Conservation (phyloP, 1,140 invertebrate species). For the Tenebrio molitor region DNA sequence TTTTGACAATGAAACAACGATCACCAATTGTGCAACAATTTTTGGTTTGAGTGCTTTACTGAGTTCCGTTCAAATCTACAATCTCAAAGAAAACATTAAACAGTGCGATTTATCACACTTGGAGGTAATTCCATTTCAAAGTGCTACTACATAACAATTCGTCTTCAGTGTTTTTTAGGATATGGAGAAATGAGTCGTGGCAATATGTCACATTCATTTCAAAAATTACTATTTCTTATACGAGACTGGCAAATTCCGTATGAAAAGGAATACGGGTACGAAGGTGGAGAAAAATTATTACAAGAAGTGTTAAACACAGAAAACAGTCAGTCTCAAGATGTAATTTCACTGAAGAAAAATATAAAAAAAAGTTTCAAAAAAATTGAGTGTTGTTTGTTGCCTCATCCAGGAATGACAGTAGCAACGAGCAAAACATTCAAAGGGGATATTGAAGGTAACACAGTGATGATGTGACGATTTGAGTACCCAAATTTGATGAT, state of each 20-base stretch:
- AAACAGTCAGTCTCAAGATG: not conserved
- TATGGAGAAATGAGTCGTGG: not conserved
- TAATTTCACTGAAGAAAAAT: not conserved
- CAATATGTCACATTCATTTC: not conserved
- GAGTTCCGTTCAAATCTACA: not conserved
- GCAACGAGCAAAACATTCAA: not conserved
- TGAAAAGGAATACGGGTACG: not conserved
- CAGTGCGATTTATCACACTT: not conserved
- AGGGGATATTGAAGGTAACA: not conserved
- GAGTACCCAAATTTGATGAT: too few species aligned
- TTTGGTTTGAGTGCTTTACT: not conserved
- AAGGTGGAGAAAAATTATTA: not conserved
- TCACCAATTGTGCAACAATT: not conserved
- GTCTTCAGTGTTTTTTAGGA: not conserved
- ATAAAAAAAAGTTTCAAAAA: not conserved
- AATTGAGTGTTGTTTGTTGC: not conserved
- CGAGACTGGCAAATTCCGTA: not conserved
- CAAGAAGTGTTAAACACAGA: not conserved
- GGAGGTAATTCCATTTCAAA: not conserved
- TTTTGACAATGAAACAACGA: not conserved
- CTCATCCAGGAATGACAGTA: not conserved
- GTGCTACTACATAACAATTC: not conserved
- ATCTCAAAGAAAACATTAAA: not conserved
- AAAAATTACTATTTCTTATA: not conserved
- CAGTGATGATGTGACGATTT: too few species aligned